Evolutionary conservation across 2,888 invertebrate genomes (phyloP), one percentile per base, ranked within the genome.

Genomic region (Drosophila algonquin): DNA sequence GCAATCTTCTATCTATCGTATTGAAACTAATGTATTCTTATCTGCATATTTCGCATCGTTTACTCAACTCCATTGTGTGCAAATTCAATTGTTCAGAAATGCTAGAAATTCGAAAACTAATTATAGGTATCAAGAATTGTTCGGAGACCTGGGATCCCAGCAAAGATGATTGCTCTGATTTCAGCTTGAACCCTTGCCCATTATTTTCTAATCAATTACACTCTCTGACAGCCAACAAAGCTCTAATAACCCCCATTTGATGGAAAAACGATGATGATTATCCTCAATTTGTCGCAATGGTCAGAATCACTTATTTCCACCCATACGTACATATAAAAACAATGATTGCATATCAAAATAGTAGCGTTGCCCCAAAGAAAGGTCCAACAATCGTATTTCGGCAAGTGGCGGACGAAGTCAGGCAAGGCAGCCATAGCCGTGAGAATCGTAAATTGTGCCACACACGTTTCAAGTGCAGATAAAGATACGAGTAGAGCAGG

Each of bases 171-270:
- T 45, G 21, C 24, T 16, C 18, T 45, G 6, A n/a, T 3, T 1
- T 14, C 14, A 53, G 32, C 16, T 12, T 18, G 14, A 9, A 30
- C 32, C 2, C 50, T 14, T 4, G 50, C 27, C 54, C 50, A 87
- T 83, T 87, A 79, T 62, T 56, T 56, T 30, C 27, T 35, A 78
- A 81, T 87, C 58, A 87, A 78, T 83, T 48, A 70, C 48, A 56
- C 30, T 24, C 21, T 61, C 54, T 72, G 55, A 46, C 76, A 70
- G 32, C 18, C 10, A 24, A 9, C n/a, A 30, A 30, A 30, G 30
- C 30, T 18, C 24, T 64, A 70, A 57, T 75, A 32, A 57, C 35
- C 47, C 24, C 45, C 24, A 51, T 69, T 73, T 70, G 64, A 73
- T 76, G 58, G 45, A 48, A 63, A 75, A 64, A 56, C 46, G n/a